These are phyloP conservation scores for Chromis chromis DNA, from an alignment of 2,797 vertebrate species.

Conservation along the genomic window DNA sequence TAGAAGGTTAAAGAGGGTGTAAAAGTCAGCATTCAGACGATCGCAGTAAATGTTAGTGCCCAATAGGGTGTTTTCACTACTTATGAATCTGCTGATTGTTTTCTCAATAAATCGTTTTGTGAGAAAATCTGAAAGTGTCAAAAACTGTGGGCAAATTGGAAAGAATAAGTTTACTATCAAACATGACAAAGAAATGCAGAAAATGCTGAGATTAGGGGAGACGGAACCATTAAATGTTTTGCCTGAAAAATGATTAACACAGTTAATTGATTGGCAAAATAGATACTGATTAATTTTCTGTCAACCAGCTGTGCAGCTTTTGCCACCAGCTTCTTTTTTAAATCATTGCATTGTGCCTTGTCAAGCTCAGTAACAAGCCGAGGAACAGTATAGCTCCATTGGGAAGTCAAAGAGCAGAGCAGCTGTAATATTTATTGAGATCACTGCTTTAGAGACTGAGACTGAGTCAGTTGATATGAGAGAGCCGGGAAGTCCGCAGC, in stretches of 20 bases:
- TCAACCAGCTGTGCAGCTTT: neutral
- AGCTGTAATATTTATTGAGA: neutral
- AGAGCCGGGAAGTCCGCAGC: constrained; percentile 27
- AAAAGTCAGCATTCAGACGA: constrained; percentile 3
- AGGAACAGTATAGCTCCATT: neutral
- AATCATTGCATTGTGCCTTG: neutral
- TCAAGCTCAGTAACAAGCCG: neutral
- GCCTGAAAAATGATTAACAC: too few species aligned
- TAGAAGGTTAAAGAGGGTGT: neutral
- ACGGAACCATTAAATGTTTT: neutral
- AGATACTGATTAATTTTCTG: neutral
- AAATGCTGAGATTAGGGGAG: neutral
- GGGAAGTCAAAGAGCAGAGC: neutral
- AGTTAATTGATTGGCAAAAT: too few species aligned
- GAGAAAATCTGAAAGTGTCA: neutral
- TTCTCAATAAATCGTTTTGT: neutral
- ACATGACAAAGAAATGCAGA: neutral
- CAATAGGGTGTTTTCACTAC: neutral
- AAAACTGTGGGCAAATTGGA: neutral
- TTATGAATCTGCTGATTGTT: neutral
- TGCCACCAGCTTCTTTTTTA: neutral
- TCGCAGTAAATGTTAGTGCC: neutral
- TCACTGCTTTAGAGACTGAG: neutral
- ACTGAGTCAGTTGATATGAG: constrained; percentile 17
- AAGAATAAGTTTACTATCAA: neutral